phyloP scores from a whole-genome alignment of 2,888 invertebrate species.

The Brachyptera risi region DNA sequence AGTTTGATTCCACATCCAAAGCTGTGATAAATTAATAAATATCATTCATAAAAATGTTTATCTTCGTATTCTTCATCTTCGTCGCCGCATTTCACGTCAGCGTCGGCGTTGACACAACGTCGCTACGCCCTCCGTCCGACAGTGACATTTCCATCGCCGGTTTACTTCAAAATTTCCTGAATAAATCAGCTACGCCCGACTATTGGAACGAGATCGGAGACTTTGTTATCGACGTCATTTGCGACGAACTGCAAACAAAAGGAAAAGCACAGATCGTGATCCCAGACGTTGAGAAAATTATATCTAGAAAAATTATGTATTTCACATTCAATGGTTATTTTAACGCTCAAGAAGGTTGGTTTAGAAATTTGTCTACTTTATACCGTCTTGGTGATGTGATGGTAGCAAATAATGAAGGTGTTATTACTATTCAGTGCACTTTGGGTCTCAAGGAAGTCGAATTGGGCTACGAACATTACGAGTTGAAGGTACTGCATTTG shows the following conservation, averaged over 20 bases:
- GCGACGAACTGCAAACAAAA: not conserved
- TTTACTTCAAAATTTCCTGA: no score
- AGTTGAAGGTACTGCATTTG: not conserved
- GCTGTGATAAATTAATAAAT: no score
- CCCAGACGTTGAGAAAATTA: not conserved
- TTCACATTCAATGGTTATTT: conserved; percentile 9
- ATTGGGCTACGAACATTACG: conserved; percentile 18
- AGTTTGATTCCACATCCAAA: no score
- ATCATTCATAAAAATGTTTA: no score
- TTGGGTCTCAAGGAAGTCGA: conserved; percentile 14
- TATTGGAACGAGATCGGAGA: not conserved
- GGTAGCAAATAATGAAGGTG: not conserved
- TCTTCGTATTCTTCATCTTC: no score
- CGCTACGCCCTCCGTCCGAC: no score
- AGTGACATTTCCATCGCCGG: no score
- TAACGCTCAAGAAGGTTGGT: conserved; percentile 20
- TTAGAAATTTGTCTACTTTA: conserved; percentile 15
- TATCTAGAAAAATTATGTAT: not conserved
- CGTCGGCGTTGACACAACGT: no score
- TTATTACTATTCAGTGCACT: not conserved
- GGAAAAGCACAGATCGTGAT: not conserved
- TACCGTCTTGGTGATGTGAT: conserved; percentile 11
- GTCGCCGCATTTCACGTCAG: no score
- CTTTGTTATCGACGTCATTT: not conserved
- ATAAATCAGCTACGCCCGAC: not conserved